Evolutionary conservation across 2,888 invertebrate species (phyloP).

Genomic region (Minunthozetes semirufus): DNA sequence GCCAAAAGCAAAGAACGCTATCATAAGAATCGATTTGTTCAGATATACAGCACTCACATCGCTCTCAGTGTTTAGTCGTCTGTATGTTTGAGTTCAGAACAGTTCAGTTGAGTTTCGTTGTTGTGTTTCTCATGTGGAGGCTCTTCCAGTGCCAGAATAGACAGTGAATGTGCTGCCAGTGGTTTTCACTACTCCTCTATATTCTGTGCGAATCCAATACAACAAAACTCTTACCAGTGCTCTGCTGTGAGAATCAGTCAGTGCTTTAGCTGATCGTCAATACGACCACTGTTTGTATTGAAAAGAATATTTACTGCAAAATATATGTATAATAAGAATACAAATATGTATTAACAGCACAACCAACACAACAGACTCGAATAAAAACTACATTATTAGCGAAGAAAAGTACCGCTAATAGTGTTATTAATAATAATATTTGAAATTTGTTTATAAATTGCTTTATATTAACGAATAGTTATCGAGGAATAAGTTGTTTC

Average conservation of each 20-base stretch:
- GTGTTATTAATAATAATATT: too few species aligned
- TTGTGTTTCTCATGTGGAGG: too few species aligned
- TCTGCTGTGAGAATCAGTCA: constrained; percentile 4
- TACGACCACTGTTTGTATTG: not conserved
- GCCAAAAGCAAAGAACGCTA: not conserved
- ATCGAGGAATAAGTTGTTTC: too few species aligned
- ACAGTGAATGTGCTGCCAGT: not conserved
- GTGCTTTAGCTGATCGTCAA: not conserved
- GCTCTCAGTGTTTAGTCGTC: constrained; percentile 9
- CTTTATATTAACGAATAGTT: too few species aligned
- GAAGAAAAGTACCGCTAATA: too few species aligned
- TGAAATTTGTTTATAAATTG: too few species aligned
- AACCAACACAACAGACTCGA: not conserved
- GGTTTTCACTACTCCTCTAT: not conserved
- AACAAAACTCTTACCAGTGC: not conserved
- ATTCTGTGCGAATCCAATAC: too few species aligned
- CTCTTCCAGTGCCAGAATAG: not conserved
- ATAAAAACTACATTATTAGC: not conserved
- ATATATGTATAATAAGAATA: not conserved
- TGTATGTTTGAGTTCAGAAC: constrained; percentile 4
- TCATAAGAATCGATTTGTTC: constrained; percentile 7
- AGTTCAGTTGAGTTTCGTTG: not conserved
- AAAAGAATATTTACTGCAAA: not conserved
- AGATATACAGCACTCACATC: not conserved
- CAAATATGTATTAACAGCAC: not conserved